These are phyloP conservation scores for Drosophila teissieri DNA, from an alignment of 1,140 invertebrate genomes.

Conservation along the genomic window DNA sequence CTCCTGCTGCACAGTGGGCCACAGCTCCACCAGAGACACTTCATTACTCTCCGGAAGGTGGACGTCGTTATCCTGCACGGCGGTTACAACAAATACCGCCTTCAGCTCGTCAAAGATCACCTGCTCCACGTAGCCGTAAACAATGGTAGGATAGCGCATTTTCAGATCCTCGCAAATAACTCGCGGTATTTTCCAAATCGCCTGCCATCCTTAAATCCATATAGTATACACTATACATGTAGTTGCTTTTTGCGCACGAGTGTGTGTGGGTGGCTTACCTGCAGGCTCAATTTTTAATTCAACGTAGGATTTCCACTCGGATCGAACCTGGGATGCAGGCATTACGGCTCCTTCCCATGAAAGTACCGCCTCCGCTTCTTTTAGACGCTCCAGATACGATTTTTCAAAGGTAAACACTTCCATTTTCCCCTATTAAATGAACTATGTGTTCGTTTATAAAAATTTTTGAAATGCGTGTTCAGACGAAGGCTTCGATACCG, in stretches of 20 bases:
- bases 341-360: conserved; percentile 83
- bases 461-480: conserved; percentile 54
- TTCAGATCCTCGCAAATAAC: conserved; percentile 86
- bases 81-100: conserved; percentile 85
- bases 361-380: conserved; percentile 86
- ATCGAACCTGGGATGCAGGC: conserved; percentile 85
- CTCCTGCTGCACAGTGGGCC: conserved; percentile 86
- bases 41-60: conserved; percentile 86
- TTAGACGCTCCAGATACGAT: conserved; percentile 86
- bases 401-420: conserved; percentile 87
- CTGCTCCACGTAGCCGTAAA: conserved; percentile 86
- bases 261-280: conserved; percentile 54
- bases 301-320: conserved; percentile 86
- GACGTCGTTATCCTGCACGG: conserved; percentile 87
- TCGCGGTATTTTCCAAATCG: conserved; percentile 88
- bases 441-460: conserved; percentile 36
- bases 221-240: not conserved
- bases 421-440: conserved; percentile 69
- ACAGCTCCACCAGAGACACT: conserved; percentile 86
- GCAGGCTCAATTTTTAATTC: conserved; percentile 86
- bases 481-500: conserved; percentile 37
- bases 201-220: conserved; percentile 86
- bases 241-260: conserved; percentile 17
- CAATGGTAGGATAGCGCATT: conserved; percentile 87
- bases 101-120: conserved; percentile 85